Percentiles rank a stretch among this genome's conserved stretches.
Conservation (phyloP, 2,888 invertebrate species). For the Nipponacmea schrenckii region DNA sequence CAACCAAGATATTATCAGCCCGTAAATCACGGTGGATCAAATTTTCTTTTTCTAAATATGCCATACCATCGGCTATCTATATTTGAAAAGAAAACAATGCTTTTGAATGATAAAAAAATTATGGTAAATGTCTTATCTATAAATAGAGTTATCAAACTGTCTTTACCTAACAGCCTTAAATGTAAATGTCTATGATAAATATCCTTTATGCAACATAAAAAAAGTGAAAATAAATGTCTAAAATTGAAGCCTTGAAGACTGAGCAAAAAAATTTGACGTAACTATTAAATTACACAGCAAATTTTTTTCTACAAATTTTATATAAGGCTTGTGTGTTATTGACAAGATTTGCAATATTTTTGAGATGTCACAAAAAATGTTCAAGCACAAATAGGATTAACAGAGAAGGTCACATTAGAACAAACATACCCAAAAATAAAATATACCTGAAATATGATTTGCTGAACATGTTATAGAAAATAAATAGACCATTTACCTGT, state of each 20-base stretch:
- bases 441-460: not conserved
- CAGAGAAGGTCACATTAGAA: not conserved
- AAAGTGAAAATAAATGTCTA: too few species aligned
- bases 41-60: conserved; percentile 63
- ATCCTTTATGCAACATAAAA: not conserved
- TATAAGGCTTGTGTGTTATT: too few species aligned
- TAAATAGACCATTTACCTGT: conserved; percentile 73
- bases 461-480: not conserved
- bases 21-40: conserved; percentile 66
- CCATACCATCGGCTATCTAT: conserved; percentile 68
- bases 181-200: too few species aligned
- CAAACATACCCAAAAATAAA: not conserved
- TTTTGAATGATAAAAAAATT: conserved; percentile 11
- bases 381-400: not conserved
- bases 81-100: not conserved
- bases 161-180: too few species aligned
- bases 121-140: too few species aligned
- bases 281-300: too few species aligned
- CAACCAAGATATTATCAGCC: conserved; percentile 67
- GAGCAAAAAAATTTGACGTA: too few species aligned
- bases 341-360: too few species aligned
- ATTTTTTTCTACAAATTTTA: too few species aligned
- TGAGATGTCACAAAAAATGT: too few species aligned
- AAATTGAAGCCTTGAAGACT: too few species aligned
- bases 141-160: too few species aligned